Percentiles rank a stretch among this genome's conserved stretches.
phyloP scores from a whole-genome alignment of 2,797 vertebrate species.

The Pseudochromis fuscus region DNA sequence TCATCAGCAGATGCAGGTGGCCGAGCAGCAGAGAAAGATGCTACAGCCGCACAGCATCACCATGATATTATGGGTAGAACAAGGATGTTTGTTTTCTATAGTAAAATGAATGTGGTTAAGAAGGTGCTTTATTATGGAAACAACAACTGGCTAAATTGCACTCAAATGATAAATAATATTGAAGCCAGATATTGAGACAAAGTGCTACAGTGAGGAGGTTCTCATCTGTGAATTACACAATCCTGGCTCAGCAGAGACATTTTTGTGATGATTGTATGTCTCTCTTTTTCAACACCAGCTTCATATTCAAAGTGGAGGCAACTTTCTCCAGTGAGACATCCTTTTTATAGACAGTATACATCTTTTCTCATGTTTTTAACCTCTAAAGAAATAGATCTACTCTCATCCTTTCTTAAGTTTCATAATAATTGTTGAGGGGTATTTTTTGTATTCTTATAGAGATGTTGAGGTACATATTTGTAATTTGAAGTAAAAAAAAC shows the following conservation, averaged over 20 bases:
- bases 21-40: background rate
- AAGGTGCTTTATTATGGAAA: background rate
- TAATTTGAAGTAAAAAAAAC: background rate
- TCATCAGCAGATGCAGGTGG: constrained; percentile 33
- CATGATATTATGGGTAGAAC: background rate
- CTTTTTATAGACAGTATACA: too few relatives aligned
- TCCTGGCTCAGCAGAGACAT: too few relatives aligned
- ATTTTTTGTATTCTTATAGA: background rate
- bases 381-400: background rate
- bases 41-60: background rate
- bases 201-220: background rate
- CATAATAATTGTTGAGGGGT: too few relatives aligned
- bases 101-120: background rate
- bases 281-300: too few relatives aligned
- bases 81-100: background rate
- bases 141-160: too few relatives aligned
- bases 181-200: background rate
- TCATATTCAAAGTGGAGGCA: too few relatives aligned
- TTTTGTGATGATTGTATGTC: too few relatives aligned
- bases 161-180: background rate
- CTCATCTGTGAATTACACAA: background rate
- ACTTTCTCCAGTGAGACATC: too few relatives aligned
- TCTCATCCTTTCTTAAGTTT: background rate
- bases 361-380: background rate
- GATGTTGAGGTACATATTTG: background rate